Evolutionary conservation across 2,113 vertebrate genomes (phyloP), one percentile per base, ranked within the genome.

Genomic region (Calidris pygmaea): DNA sequence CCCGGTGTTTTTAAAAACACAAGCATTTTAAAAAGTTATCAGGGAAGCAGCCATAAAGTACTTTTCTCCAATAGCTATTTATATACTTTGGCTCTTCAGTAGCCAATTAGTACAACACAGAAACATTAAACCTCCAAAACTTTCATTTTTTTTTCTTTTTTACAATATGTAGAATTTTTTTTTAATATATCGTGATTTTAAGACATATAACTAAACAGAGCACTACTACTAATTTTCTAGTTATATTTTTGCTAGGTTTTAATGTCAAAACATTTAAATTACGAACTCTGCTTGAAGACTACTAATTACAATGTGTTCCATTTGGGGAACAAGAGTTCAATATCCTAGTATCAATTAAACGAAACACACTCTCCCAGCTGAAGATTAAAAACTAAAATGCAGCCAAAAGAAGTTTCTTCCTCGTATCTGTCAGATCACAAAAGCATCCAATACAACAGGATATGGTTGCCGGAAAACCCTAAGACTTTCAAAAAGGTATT

Each of bases 311-410:
- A 35, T 24, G 70, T 41, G 65, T 32, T 80, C 83, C 75, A 78
- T 41, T 88, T 35, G 63, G 87, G 43, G 81, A 95, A 96, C 88
- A 68, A 60, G 85, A 95, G 81, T 89, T 93, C 84, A 94, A 37
- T 62, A 87, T 27, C 77, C 85, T 55, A 74, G 17, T 14, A 60
- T 35, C 71, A 94, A 93, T 62, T 91, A 93, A 85, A 78, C 35
- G 74, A 89, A 93, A 92, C 10, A 7, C 70, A 68, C 14, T 55
- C 70, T 77, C 78, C 68, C 24, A 71, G 21, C 12, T 89, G 55
- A 65, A 87, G 88, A 93, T 77, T 74, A 89, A 96, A 87, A 95
- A 52, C 50, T 56, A 82, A 71, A 85, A 53, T 4, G 43, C 35
- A 90, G 87, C 76, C 92, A 89, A 75, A 30, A 77, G 41, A 94